These are phyloP conservation scores for Lepetodrilus schrolli DNA, from an alignment of 2,888 invertebrate genomes.

Conservation along the genomic window DNA sequence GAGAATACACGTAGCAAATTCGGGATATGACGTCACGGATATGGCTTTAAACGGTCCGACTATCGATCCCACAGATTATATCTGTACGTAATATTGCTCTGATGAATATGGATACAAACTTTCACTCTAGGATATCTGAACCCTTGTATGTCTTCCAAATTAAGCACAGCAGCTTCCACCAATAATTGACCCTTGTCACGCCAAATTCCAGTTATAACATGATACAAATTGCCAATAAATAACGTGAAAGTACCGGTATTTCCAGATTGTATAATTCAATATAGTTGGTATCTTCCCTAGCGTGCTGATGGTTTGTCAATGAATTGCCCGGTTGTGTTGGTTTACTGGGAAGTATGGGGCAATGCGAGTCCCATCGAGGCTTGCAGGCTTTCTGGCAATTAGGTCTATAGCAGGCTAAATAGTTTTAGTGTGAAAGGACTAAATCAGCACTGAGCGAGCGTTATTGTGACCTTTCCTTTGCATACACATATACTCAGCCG, in stretches of 20 bases:
- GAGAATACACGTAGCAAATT: conserved; percentile 1
- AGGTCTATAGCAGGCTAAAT: conserved; percentile 2
- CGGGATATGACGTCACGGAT: conserved; percentile 9
- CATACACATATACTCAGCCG: neutral
- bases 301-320: neutral
- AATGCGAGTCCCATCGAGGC: neutral
- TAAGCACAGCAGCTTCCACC: neutral
- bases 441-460: conserved; percentile 4
- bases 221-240: neutral
- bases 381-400: conserved; percentile 1
- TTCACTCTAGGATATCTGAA: neutral
- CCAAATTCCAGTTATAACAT: neutral
- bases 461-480: neutral
- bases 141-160: neutral
- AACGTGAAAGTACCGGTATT: neutral
- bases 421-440: neutral
- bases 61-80: neutral
- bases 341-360: no score
- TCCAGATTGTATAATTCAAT: neutral
- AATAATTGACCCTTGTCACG: neutral
- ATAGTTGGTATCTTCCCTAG: neutral
- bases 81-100: neutral
- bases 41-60: neutral
- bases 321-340: no score
- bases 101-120: neutral